Evolutionary conservation across 2,888 invertebrate species (phyloP), one percentile per base, ranked within the genome.

Genomic region (Steinernema hermaphroditum): DNA sequence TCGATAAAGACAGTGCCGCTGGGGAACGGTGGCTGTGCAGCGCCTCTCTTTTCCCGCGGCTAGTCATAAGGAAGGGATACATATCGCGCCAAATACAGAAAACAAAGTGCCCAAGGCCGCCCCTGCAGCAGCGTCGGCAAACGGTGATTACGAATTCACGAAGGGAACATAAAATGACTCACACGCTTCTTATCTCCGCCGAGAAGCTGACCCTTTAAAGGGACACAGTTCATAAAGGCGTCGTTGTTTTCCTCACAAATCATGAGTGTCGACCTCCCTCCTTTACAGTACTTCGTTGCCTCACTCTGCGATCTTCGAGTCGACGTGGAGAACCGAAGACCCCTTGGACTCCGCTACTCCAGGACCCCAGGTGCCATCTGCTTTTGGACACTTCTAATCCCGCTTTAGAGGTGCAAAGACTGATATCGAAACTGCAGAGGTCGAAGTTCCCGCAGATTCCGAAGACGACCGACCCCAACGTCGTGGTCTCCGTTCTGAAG

Each of bases 211-310:
- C 22, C 4, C 22, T 24, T n/a, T n/a, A n/a, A n/a, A n/a, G n/a
- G n/a, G n/a, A n/a, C n/a, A n/a, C n/a, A n/a, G n/a, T n/a, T n/a
- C n/a, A n/a, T n/a, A 37, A 37, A 8, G 37, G 12, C 37, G 37
- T 4, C 37, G 37, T 12, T 12, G 12, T 37, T 37, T 12, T 12
- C 37, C 6, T 37, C 37, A 37, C 37, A 37, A 4, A 37, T 12
- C 22, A 62, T 62, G 62, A 54, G 14, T 54, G 12, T 29, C 62
- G 9, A 16, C 2, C 8, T n/a, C 2, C 27, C 62, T 16, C 12
- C 62, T 62, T 75, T 72, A 32, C 73, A 78, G 78, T 76, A 73
- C 49, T 78, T 78, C 69, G 68, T 78, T 73, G 75, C 78, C 32
- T 57, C 70, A 14, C 49, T 78, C 12, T 79, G 78, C 69, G 78